A percentile compares a stretch with the other conserved stretches of the same genome.
Conservation (phyloP, 2,888 invertebrate genomes). For the Mimas tiliae region DNA sequence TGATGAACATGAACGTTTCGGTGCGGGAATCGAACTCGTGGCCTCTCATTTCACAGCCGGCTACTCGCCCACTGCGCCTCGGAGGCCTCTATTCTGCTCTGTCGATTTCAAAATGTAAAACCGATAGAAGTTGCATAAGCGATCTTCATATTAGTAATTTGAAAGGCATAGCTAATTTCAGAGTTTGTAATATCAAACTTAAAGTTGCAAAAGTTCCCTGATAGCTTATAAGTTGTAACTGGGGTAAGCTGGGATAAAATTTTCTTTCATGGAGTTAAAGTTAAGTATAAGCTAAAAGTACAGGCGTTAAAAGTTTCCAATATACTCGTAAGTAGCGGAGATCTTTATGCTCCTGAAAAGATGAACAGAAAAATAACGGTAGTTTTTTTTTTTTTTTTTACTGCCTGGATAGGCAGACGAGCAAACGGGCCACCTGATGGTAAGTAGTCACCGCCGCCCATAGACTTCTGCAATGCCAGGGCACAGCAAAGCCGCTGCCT, state of each 20-base stretch:
- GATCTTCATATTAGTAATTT: background rate
- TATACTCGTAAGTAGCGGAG: background rate
- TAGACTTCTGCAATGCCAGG: too few relatives aligned
- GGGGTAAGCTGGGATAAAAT: slow-evolving; percentile 1
- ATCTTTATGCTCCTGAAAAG: background rate
- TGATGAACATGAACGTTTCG: too few relatives aligned
- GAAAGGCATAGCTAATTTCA: background rate
- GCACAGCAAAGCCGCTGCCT: too few relatives aligned
- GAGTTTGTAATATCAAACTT: background rate
- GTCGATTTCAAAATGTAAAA: background rate
- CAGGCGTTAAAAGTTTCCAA: background rate
- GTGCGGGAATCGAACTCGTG: too few relatives aligned
- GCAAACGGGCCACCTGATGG: too few relatives aligned
- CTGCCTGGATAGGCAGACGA: too few relatives aligned
- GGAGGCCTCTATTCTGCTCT: too few relatives aligned
- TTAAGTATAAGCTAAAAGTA: background rate
- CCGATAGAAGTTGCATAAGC: background rate
- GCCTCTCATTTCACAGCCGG: too few relatives aligned
- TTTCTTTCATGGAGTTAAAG: background rate
- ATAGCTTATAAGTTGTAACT: slow-evolving; percentile 3
- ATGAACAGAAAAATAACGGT: too few relatives aligned
- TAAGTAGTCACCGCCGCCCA: too few relatives aligned
- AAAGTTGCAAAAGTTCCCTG: background rate
- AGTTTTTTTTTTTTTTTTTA: too few relatives aligned
- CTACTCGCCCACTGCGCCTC: too few relatives aligned